Base-by-base conservation (phyloP, 2,888 invertebrate species). In the Teleogryllus oceanicus region DNA sequence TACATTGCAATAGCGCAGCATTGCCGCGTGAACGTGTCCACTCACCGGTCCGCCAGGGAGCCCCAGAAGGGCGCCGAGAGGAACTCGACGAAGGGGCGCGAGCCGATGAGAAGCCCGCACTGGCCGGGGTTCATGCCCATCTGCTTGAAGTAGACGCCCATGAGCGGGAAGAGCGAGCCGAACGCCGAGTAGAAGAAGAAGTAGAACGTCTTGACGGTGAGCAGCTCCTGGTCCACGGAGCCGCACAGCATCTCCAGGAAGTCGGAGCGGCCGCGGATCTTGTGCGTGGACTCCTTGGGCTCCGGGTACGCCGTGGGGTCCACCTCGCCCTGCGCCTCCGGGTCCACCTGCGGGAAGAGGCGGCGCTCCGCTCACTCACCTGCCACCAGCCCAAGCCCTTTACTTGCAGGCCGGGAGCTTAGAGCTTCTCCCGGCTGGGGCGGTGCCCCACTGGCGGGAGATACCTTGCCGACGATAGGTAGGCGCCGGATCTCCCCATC, bases 181-280 rank as follows among this genome's bases (percentile, higher is more conserved):
- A 99, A 99, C 1, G 99, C 98, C 75, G 98, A 97, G 88, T 98
- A 99, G 89, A 99, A 99, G 91, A 98, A 98, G 89, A 99, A 98
- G 88, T 99, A 99, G 88, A 99, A 99, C 37, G 96, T 94, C 88
- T 99, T 99, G 84, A 97, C 97, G 80, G 97, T 94, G 83, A 99
- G 91, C 79, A 99, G 89, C 87, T 98, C 97, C 84, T 94, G 95
- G 87, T 97, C 96, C 75, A 96, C 93, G 62, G 93, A 89, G 51
- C 95, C 94, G 86, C 93, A 94, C 83, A 96, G 87, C 87, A 93
- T 91, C 89, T 96, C 96, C 84, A 96, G 88, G 84, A 96, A 86
- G 87, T 96, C 96, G 83, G 94, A 92, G 86, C 92, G 93, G 74
- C 96, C 96, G 83, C 96, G 93, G 84, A 96, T 94, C 88, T 96